A percentile compares a stretch with the other conserved stretches of the same genome.
phyloP scores from a whole-genome alignment of 2,888 invertebrate species.

The Dione juno region DNA sequence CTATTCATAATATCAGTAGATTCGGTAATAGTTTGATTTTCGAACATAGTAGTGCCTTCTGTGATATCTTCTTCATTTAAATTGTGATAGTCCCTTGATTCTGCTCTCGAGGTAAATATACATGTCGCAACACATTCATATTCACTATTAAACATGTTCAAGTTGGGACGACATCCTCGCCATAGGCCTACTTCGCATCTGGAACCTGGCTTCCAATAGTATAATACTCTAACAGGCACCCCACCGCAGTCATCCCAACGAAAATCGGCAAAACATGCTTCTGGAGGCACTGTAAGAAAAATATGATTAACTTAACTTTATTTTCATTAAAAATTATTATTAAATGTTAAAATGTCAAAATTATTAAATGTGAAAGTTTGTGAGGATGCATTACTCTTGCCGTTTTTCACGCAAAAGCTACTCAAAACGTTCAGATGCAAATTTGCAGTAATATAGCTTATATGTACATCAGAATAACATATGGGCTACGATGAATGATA shows the following conservation, averaged over 20 bases:
- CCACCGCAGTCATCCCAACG: slow-evolving; percentile 70
- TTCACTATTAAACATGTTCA: slow-evolving; percentile 73
- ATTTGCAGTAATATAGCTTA: no score
- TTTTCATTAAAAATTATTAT: no score
- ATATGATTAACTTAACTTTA: no score
- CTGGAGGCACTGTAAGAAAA: slow-evolving; percentile 61
- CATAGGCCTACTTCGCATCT: slow-evolving; percentile 74
- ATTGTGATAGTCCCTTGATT: slow-evolving; percentile 53
- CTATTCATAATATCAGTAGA: not conserved
- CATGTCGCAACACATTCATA: slow-evolving; percentile 73
- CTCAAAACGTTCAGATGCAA: no score
- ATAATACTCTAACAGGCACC: slow-evolving; percentile 62
- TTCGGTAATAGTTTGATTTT: slow-evolving; percentile 23
- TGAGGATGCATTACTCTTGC: no score
- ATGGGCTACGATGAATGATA: no score
- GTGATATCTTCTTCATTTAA: slow-evolving; percentile 20
- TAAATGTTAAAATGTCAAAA: no score
- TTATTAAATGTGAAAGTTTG: no score
- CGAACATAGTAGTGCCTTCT: slow-evolving; percentile 45
- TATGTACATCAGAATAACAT: no score
- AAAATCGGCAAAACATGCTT: slow-evolving; percentile 63
- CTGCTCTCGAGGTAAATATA: slow-evolving; percentile 59
- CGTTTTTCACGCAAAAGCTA: no score
- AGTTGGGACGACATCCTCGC: slow-evolving; percentile 72
- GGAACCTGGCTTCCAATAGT: slow-evolving; percentile 73